Percentiles rank a stretch among this genome's conserved stretches.
phyloP scores from a whole-genome alignment of 2,888 invertebrate species.

The Cephus pulcher region DNA sequence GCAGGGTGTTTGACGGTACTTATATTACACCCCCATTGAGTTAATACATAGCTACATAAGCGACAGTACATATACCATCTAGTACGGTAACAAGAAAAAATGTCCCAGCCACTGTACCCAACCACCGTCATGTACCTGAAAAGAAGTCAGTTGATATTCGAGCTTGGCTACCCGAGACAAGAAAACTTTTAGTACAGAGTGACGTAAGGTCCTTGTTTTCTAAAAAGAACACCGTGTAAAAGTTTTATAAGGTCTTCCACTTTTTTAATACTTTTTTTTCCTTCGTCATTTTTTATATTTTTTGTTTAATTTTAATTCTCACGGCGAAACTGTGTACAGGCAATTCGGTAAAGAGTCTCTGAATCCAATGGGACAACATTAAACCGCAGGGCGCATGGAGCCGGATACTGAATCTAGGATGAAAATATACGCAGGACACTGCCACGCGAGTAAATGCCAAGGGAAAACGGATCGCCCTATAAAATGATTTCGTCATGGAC shows the following conservation, averaged over 20 bases:
- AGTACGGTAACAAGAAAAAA: background rate
- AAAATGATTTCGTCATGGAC: conserved; percentile 41
- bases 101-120: too few species aligned
- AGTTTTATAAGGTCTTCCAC: background rate
- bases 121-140: background rate
- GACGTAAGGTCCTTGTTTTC: background rate
- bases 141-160: background rate
- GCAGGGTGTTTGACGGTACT: background rate
- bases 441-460: background rate
- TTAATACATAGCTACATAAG: background rate
- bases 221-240: background rate
- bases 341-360: background rate
- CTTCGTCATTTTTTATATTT: too few species aligned
- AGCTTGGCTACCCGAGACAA: background rate
- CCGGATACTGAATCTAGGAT: background rate
- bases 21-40: background rate
- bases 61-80: background rate
- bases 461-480: conserved; percentile 35
- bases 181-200: background rate
- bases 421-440: conserved; percentile 7
- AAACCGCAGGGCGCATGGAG: background rate
- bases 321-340: background rate
- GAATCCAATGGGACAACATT: background rate
- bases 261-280: background rate
- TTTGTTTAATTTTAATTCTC: background rate